phyloP scores from a whole-genome alignment of 2,797 vertebrate species.

The Hylomyscus alleni region DNA sequence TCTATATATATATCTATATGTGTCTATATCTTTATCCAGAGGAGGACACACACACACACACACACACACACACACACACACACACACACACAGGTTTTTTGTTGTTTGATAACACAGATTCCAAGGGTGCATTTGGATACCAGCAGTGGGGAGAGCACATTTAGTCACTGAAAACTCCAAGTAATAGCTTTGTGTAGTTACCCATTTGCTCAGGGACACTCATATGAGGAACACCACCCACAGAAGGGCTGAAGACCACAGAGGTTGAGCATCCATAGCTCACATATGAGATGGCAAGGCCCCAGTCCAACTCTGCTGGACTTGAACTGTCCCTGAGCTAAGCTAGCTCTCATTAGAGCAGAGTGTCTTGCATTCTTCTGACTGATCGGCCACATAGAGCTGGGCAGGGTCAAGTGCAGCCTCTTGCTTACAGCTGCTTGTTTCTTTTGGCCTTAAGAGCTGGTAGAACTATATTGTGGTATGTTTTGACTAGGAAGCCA shows the following conservation, averaged over 20 bases:
- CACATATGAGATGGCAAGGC: not conserved
- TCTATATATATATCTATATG: too few species aligned
- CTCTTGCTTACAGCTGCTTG: not conserved
- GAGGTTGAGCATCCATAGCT: not conserved
- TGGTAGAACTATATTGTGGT: not conserved
- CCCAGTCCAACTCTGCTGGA: not conserved
- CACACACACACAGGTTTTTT: not conserved
- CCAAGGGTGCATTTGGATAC: not conserved
- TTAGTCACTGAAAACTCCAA: not conserved
- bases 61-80: not conserved
- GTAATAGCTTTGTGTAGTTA: not conserved
- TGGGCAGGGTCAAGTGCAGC: slow-evolving; percentile 28
- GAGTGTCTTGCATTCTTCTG: not conserved
- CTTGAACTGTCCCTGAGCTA: not conserved
- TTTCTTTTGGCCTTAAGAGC: slow-evolving; percentile 69
- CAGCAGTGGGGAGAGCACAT: not conserved
- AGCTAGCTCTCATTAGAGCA: not conserved
- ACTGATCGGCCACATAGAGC: slow-evolving; percentile 27
- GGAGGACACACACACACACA: not conserved
- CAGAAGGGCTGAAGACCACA: not conserved
- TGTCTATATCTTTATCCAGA: not conserved
- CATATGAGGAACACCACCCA: not conserved
- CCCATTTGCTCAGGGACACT: not conserved
- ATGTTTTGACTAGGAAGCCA: slow-evolving; percentile 16
- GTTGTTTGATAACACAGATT: not conserved